Base-by-base conservation (phyloP, 1,140 invertebrate genomes). In the Rhopalosiphum padi region DNA sequence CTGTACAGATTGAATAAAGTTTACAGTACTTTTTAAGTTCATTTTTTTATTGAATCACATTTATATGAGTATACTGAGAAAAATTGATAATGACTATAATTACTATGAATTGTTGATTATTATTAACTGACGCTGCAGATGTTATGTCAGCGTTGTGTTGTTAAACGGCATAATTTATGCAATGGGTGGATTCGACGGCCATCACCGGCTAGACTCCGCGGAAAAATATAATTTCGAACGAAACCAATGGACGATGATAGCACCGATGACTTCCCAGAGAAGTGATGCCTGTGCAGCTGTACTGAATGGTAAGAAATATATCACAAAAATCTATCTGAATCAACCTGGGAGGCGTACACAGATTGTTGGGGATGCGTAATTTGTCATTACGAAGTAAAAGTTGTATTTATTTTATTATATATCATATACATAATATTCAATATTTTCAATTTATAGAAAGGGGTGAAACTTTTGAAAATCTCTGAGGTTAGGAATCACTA, bases 111-210 rank as follows among this genome's bases (percentile, higher is more conserved):
- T 68, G 5, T 4, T 60, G 8, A 30, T 60, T 60, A 60, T 60
- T 11, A 60, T 60, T 85, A 11, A 43, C 46, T 46, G 30, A 37
- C 11, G 37, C 37, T 37, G 18, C 91, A 96, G 96, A 90, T 97
- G 96, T 94, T 97, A 97, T 94, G 96, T 97, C 1, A 97, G 97
- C 94, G 96, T 97, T 0, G 96, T 96, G 1, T 96, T 97, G 0
- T 94, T 97, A 1, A 96, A 97, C 22, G 96, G 97, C 94, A 94
- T 96, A 1, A 96, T 97, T 93, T 97, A 97, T 94, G 97, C 97
- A 1, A 97, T 97, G 96, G 97, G 97, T 51, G 97, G 97, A 9
- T 98, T 96, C 94, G 97, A 98, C 95, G 97, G 97, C 11, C 96
- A 97, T 94, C 96, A 96, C 94, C 96, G 97, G 25, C 96, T 97